Evolutionary conservation across 2,888 invertebrate species (phyloP), one percentile per base, ranked within the genome.

Genomic region (Malachius bipustulatus): DNA sequence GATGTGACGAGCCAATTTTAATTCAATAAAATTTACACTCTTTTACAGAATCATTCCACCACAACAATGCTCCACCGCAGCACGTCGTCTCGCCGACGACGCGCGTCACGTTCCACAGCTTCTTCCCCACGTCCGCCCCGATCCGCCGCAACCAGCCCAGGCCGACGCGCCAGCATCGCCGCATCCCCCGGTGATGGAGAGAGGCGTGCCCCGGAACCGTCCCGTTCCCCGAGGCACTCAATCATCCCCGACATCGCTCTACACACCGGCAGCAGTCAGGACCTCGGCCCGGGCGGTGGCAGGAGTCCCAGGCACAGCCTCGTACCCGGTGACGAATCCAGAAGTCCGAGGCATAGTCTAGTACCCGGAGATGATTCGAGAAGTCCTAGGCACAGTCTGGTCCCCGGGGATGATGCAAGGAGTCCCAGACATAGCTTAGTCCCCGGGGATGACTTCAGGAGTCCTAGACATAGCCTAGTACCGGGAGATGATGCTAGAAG

Each of bases 41-140:
- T n/a, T n/a, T n/a, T n/a, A n/a, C n/a, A n/a, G n/a, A n/a, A n/a
- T n/a, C n/a, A n/a, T n/a, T n/a, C n/a, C n/a, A n/a, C n/a, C n/a
- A n/a, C n/a, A n/a, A n/a, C n/a, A 19, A 80, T 80, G 79, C 59
- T 80, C 47, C 73, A 75, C 49, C 67, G 79, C 51, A 75, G 73
- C 48, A 48, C 54, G 8, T 72, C 78, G 16, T 80, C 80, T 24
- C 71, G 74, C 37, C 67, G 78, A 35, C 69, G 79, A 43, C 70
- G 77, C 11, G 67, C 78, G 35, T 73, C 77, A 37, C 75, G 79
- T 6, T 66, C 77, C 38, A 75, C 75, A 48, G 73, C 75, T 10
- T 74, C 75, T 24, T 73, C 74, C 3, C 75, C 75, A 2, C 61
- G 70, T 39, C 64, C 70, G 0, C 65, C 71, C 0, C 56, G 73